Evolutionary conservation across 1,140 invertebrate genomes (phyloP).

Genomic region (Adelges cooleyi): DNA sequence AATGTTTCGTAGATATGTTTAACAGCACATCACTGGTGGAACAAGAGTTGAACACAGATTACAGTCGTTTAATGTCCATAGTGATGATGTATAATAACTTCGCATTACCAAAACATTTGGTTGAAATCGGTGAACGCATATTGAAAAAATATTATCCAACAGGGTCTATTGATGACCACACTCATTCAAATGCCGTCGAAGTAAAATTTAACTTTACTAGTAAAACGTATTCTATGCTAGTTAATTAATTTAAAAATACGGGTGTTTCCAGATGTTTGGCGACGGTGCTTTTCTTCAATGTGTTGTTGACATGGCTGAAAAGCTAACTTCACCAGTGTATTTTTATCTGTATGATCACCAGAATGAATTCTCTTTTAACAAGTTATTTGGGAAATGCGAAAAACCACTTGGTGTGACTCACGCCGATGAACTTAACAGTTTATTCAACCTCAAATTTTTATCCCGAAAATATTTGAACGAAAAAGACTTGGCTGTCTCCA

Average conservation of each 20-base stretch:
- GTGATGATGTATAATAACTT: neutral
- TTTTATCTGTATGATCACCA: neutral
- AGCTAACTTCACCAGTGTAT: neutral
- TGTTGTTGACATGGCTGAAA: neutral
- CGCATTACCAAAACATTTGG: neutral
- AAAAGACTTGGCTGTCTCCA: conserved; percentile 13
- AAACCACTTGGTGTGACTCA: conserved; percentile 29
- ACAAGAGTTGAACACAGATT: neutral
- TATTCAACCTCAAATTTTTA: conserved; percentile 16
- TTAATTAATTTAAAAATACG: conserved; percentile 4
- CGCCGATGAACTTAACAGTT: conserved; percentile 30
- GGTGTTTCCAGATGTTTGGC: neutral
- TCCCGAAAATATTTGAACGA: neutral
- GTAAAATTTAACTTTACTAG: neutral
- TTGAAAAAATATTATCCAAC: neutral
- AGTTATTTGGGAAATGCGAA: neutral
- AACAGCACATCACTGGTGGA: too few relatives aligned
- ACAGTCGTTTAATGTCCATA: neutral
- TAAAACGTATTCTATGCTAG: too few relatives aligned
- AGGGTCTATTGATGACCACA: neutral
- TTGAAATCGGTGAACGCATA: neutral
- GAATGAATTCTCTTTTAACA: conserved; percentile 4
- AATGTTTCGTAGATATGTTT: too few relatives aligned
- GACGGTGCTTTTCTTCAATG: neutral
- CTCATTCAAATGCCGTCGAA: neutral